Percentiles rank a stretch among this genome's conserved stretches.
Conservation (phyloP, 2,113 vertebrate species). For the Hymenochirus boettgeri region DNA sequence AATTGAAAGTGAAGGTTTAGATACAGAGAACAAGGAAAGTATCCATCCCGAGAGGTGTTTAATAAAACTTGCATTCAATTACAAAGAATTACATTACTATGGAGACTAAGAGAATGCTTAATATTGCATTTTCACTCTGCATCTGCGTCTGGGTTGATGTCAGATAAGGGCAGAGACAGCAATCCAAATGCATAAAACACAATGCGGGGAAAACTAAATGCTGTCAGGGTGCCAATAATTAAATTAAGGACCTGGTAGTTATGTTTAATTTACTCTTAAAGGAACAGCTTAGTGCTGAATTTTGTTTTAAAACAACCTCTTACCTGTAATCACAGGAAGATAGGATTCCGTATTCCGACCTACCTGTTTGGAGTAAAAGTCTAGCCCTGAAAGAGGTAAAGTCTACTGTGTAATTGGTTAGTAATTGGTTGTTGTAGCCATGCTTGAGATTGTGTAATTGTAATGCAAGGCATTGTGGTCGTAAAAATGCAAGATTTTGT, state of each 20-base stretch:
- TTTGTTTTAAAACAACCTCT: no score
- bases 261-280: slow-evolving; percentile 8
- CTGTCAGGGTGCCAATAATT: not conserved
- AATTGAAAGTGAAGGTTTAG: slow-evolving; percentile 43
- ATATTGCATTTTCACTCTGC: slow-evolving; percentile 38
- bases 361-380: no score
- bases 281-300: no score
- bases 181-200: slow-evolving; percentile 28
- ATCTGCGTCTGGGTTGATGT: slow-evolving; percentile 29
- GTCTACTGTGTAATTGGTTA: no score
- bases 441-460: no score
- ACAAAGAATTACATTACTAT: slow-evolving; percentile 44
- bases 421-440: no score
- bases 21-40: slow-evolving; percentile 43
- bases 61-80: slow-evolving; percentile 43
- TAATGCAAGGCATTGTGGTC: no score
- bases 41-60: slow-evolving; percentile 43
- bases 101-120: slow-evolving; percentile 42
- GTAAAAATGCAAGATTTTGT: no score
- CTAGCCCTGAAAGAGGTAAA: no score
- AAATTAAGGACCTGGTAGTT: slow-evolving; percentile 15
- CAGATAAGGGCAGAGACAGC: slow-evolving; percentile 32
- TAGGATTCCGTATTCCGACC: no score
- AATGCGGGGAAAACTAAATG: not conserved
- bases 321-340: no score